Conservation (phyloP, 2,797 vertebrate genomes). For the Anguilla megastoma region DNA sequence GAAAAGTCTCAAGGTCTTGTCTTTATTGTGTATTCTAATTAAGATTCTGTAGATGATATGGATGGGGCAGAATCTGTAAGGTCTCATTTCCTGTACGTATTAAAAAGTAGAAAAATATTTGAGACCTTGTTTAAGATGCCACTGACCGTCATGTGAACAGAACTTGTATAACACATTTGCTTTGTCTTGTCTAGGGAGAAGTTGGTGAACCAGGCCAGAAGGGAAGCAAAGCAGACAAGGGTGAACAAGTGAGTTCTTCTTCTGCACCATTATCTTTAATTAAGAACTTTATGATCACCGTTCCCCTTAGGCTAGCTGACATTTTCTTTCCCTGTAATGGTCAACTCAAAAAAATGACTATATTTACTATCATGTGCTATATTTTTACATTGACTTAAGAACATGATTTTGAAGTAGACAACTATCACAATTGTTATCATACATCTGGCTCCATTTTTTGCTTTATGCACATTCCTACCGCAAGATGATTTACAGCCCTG, state of each 20-base stretch:
- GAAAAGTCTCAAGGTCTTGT: neutral
- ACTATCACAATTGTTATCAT: neutral
- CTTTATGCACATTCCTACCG: neutral
- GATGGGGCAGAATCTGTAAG: neutral
- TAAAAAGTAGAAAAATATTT: neutral
- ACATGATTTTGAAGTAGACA: neutral
- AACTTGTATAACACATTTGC: slow-evolving; percentile 40
- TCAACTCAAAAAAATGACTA: neutral
- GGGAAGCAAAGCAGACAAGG: slow-evolving; percentile 97
- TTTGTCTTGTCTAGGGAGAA: slow-evolving; percentile 82
- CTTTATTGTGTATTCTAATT: slow-evolving; percentile 23
- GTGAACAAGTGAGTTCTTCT: slow-evolving; percentile 85
- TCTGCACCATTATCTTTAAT: neutral
- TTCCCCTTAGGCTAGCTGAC: neutral
- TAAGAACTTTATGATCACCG: neutral
- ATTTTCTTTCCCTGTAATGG: slow-evolving; percentile 12
- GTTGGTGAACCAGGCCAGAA: slow-evolving; percentile 97
- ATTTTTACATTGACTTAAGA: neutral
- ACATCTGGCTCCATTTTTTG: neutral
- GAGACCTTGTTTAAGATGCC: neutral
- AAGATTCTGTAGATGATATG: slow-evolving; percentile 31
- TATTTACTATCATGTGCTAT: neutral
- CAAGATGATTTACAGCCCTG: slow-evolving; percentile 9
- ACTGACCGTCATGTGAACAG: neutral
- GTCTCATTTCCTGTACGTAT: neutral